phyloP scores from a whole-genome alignment of 2,113 vertebrate species.

The Heptranchias perlo region DNA sequence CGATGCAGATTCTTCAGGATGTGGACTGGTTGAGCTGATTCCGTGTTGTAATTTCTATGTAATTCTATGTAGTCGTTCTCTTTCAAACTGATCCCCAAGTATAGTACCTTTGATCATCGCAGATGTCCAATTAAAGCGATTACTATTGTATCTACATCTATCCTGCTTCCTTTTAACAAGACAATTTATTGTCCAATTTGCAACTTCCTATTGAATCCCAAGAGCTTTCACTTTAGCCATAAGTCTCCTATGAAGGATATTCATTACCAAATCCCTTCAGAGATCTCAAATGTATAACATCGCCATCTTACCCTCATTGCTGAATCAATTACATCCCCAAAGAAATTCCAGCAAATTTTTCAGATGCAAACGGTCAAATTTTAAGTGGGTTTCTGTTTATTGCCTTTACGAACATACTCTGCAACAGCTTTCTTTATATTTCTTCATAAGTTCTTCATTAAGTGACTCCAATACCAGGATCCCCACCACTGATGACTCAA shows the following conservation, averaged over 20 bases:
- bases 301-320: neutral
- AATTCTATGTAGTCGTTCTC: neutral
- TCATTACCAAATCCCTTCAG: neutral
- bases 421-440: neutral
- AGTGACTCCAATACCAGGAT: neutral
- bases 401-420: neutral
- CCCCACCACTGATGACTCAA: neutral
- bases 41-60: neutral
- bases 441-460: neutral
- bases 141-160: neutral
- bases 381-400: neutral
- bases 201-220: constrained; percentile 17
- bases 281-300: neutral
- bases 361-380: neutral
- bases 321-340: neutral
- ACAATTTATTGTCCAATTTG: constrained; percentile 6
- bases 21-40: neutral
- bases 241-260: constrained; percentile 20
- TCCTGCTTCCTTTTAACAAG: constrained; percentile 20
- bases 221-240: neutral
- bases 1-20: neutral
- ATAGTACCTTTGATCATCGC: neutral
- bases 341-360: neutral
- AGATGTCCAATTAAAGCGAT: neutral
- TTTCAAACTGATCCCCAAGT: neutral